Evolutionary conservation across 2,888 invertebrate species (phyloP), one percentile per base, ranked within the genome.

Genomic region (Onchidella celtica): DNA sequence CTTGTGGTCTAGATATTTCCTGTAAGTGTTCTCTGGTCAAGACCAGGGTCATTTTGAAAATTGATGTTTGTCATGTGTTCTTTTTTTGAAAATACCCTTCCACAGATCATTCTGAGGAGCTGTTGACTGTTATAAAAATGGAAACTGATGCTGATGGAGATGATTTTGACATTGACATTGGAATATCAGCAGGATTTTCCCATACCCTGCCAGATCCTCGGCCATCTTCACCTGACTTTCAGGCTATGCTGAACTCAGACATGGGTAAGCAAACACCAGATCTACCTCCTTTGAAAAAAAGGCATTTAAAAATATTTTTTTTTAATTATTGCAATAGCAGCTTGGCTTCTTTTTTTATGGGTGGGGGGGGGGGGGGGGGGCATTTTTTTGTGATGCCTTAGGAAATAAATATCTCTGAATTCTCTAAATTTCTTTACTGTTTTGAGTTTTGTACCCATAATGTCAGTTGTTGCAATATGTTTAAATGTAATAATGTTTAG

Each of bases 131-230:
- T 21, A 57, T 24, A 14, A 29, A 69, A 47, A 11, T 47, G 32
- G 32, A 40, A 65, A 29, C 17, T n/a, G 57, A 55, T 0, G 80
- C 74, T 34, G 65, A 38, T 9, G 38, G 65, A 24, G 47, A 27
- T 75, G 75, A 75, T 65, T 24, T 63, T 75, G 80, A 80, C 68
- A 68, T 80, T 80, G 74, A 80, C 55, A 34, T 74, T 21, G 74
- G 36, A 17, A 17, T 63, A 9, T 14, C 34, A 6, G 32, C 6
- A n/a, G 27, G 27, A n/a, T 21, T 69, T 4, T 32, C 78, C 17
- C 59, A 59, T n/a, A 47, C 59, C 29, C 29, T 40, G 1, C 24
- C 47, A 9, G 79, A 79, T 24, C 55, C 73, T 6, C 73, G 80
- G 6, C 74, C 80, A 2, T n/a, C n/a, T 17, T 72, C 74, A 11